Evolutionary conservation across 2,888 invertebrate genomes (phyloP), one percentile per base, ranked within the genome.

Genomic region (Scaptomyza cyrtandrae): DNA sequence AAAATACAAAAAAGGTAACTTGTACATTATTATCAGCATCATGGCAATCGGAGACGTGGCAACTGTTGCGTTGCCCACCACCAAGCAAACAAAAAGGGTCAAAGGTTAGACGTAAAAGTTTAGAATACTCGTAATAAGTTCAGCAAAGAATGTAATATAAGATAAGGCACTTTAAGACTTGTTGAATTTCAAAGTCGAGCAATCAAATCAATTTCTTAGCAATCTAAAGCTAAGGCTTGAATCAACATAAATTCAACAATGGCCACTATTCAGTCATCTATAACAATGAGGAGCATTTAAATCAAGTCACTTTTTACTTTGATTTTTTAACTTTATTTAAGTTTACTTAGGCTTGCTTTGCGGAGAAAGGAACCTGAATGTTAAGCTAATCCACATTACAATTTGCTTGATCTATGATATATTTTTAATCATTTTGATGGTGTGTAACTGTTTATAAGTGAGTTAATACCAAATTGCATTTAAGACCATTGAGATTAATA

Each of bases 31-130:
- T 52, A 82, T 76, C 57, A 64, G 43, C 63, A 63, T 49, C 53
- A 48, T 53, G 52, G 43, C 50, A 67, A 50, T 49, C 59, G 53
- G 19, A 52, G 33, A 16, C 50, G 13, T 55, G 54, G 56, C 67
- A 81, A 70, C 87, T 86, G 81, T 81, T 81, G 85, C 87, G 62
- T 33, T 50, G 43, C 16, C 29, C 37, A 19, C 6, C 48, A 3
- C 14, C n/a, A n/a, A 11, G n/a, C 43, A 13, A n/a, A 1, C 31
- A 43, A 70, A 71, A 75, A 64, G 66, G 67, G 75, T 48, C 55
- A 58, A 45, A 49, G 44, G 63, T 45, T 31, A 19, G 24, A 6
- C 35, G 49, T 48, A 52, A 58, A 52, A 49, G 41, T 59, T 65
- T 29, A 37, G 52, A 2, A 24, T 44, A 27, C 46, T 24, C n/a